phyloP scores from a whole-genome alignment of 2,797 vertebrate genomes.

The Anguilla marmorata region DNA sequence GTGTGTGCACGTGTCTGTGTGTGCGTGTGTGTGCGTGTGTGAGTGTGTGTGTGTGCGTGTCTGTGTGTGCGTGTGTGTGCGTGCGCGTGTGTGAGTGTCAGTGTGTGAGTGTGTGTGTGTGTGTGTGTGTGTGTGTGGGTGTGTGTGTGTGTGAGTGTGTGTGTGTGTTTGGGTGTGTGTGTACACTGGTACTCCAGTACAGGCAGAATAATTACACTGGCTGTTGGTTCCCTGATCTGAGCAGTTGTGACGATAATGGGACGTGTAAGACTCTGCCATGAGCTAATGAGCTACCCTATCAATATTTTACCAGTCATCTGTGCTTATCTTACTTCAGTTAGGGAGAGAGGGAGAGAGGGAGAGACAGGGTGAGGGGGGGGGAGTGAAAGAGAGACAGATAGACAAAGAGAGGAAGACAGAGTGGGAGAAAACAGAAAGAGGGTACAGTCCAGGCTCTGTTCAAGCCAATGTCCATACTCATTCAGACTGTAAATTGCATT shows the following conservation, averaged over 20 bases:
- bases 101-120: conserved; percentile 18
- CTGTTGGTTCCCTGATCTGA: not conserved
- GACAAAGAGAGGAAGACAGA: not conserved
- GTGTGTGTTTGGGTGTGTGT: not conserved
- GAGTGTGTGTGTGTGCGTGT: no score
- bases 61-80: no score
- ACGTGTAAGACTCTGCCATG: not conserved
- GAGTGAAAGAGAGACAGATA: not conserved
- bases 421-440: not conserved
- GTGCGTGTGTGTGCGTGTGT: no score
- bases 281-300: not conserved
- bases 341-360: not conserved
- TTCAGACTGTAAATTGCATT: not conserved
- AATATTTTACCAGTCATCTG: not conserved
- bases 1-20: not conserved
- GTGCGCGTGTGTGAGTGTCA: conserved; percentile 9
- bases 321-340: not conserved
- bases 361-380: not conserved
- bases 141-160: not conserved
- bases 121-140: not conserved
- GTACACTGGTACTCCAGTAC: not conserved
- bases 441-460: not conserved
- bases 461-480: not conserved
- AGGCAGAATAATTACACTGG: not conserved
- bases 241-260: not conserved